A percentile compares a stretch with the other conserved stretches of the same genome.
These are phyloP conservation scores for Lasioglossum zephyrum DNA, from an alignment of 2,888 invertebrate species.

Conservation along the genomic window DNA sequence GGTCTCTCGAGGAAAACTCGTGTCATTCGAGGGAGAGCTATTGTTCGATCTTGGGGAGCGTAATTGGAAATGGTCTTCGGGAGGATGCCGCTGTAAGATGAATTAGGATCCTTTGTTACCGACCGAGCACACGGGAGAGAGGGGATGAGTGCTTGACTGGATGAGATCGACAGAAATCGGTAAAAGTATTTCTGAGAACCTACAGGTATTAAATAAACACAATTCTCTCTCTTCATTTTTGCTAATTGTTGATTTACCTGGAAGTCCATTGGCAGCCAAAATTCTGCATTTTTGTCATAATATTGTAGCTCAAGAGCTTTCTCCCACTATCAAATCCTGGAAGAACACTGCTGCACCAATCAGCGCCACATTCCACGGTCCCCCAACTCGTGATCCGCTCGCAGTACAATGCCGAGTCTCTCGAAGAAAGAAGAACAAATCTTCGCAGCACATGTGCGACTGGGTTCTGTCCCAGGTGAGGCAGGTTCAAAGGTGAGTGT, in stretches of 20 bases:
- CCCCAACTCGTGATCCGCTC: not conserved
- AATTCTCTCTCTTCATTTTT: not conserved
- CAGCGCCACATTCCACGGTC: not conserved
- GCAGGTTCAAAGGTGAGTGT: conserved; percentile 47
- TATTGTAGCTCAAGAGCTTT: no score
- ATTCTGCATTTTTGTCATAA: no score
- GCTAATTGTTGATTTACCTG: not conserved
- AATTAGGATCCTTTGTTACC: conserved; percentile 2
- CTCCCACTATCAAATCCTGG: not conserved
- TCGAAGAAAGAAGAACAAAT: not conserved
- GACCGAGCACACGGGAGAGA: not conserved
- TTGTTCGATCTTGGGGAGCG: not conserved
- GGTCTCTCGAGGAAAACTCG: conserved; percentile 4
- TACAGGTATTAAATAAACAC: not conserved
- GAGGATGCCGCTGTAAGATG: not conserved
- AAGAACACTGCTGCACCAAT: not conserved
- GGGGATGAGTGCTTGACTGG: no score
- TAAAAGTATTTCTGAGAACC: not conserved
- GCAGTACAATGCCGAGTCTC: not conserved
- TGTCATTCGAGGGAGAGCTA: conserved; percentile 16
- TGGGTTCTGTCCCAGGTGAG: conserved; percentile 19
- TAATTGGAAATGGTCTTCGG: not conserved
- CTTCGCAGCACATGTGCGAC: not conserved
- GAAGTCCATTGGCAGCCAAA: not conserved
- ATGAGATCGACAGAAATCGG: not conserved